These are phyloP conservation scores for Pollachius pollachius DNA, from an alignment of 2,113 vertebrate genomes.

Conservation along the genomic window DNA sequence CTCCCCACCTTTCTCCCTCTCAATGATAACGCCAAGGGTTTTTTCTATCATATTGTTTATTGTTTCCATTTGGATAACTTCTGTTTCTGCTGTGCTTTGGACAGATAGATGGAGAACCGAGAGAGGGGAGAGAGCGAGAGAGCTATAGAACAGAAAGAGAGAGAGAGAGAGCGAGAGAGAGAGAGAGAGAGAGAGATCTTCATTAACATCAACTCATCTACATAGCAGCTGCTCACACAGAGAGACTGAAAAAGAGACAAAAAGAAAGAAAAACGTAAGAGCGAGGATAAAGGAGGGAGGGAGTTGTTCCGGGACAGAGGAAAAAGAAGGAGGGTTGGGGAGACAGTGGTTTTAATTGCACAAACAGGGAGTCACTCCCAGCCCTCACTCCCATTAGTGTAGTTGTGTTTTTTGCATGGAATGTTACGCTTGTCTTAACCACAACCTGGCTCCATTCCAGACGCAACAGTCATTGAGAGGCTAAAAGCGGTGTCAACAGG, in stretches of 20 bases:
- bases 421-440: conserved; percentile 22
- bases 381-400: conserved; percentile 9
- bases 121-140: not conserved
- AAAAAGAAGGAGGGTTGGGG: not conserved
- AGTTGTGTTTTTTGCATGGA: conserved; percentile 12
- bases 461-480: not conserved
- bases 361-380: conserved; percentile 37
- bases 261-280: not conserved
- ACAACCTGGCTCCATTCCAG: conserved; percentile 33
- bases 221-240: conserved; percentile 37
- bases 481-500: not conserved
- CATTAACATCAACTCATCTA: conserved; percentile 34
- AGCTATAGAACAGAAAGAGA: no score
- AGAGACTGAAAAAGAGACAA: not conserved
- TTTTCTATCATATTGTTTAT: not conserved
- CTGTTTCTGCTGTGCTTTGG: not conserved
- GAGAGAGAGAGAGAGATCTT: not conserved
- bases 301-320: not conserved
- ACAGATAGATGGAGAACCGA: not conserved
- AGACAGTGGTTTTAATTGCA: conserved; percentile 23
- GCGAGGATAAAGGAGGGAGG: not conserved
- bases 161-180: not conserved
- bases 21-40: no score
- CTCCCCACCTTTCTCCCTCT: conserved; percentile 7
- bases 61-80: not conserved